Percentiles rank a stretch among this genome's conserved stretches.
Conservation (phyloP, 1,140 invertebrate genomes). For the Protaetia brevitarsis region DNA sequence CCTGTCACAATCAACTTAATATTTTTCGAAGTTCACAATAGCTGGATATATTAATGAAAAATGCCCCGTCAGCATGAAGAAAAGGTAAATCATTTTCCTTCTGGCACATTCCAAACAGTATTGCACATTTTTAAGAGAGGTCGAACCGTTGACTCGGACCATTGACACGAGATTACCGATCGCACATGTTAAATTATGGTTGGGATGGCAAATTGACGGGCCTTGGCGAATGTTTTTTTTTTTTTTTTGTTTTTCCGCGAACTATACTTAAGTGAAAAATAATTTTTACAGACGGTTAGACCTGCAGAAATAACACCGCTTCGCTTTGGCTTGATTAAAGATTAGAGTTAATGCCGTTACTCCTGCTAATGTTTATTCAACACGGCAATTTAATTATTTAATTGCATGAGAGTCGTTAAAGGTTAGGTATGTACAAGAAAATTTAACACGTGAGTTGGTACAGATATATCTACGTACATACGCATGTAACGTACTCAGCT, state of each 20-base stretch:
- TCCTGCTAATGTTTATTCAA: too few relatives aligned
- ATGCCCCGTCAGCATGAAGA: too few relatives aligned
- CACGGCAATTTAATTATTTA: neutral
- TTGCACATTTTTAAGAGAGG: neutral
- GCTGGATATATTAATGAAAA: too few relatives aligned
- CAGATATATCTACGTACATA: too few relatives aligned
- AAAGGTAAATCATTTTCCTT: too few relatives aligned
- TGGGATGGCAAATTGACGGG: neutral
- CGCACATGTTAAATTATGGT: neutral
- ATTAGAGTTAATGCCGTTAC: too few relatives aligned
- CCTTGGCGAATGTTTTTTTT: neutral
- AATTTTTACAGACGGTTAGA: too few relatives aligned
- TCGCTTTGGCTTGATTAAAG: too few relatives aligned
- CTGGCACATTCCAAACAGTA: too few relatives aligned
- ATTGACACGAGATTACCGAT: neutral
- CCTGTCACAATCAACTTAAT: neutral
- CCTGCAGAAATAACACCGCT: too few relatives aligned
- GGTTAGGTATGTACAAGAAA: neutral
- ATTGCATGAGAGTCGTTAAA: neutral
- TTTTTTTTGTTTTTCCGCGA: neutral
- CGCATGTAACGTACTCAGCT: too few relatives aligned
- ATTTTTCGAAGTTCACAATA: neutral
- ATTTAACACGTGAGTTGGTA: neutral
- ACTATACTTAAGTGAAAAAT: neutral
- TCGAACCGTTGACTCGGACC: neutral